phyloP scores from a whole-genome alignment of 2,888 invertebrate species.

The Emmelina monodactyla region DNA sequence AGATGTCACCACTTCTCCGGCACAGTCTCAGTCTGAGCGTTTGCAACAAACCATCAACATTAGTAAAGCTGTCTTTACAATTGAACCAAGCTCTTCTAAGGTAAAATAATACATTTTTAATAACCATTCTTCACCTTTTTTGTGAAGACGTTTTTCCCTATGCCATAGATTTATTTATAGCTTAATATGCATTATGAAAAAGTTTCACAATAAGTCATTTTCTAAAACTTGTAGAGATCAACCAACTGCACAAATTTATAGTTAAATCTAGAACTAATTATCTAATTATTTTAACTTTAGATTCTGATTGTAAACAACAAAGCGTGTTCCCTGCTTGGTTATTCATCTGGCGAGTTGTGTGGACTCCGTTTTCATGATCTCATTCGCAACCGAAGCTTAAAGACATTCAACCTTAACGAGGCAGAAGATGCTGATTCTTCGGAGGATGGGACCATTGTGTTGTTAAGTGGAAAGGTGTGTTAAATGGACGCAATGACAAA shows the following conservation, averaged over 20 bases:
- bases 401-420: slow-evolving; percentile 52
- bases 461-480: slow-evolving; percentile 69
- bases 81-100: slow-evolving; percentile 70
- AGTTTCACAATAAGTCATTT: too few relatives aligned
- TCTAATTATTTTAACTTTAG: too few relatives aligned
- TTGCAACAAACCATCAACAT: slow-evolving; percentile 66
- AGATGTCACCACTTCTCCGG: slow-evolving; percentile 41
- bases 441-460: slow-evolving; percentile 66
- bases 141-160: too few relatives aligned
- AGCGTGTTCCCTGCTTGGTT: slow-evolving; percentile 68
- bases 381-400: slow-evolving; percentile 55
- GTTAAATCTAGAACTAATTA: too few relatives aligned
- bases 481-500: too few relatives aligned
- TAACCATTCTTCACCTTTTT: too few relatives aligned
- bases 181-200: too few relatives aligned
- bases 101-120: too few relatives aligned
- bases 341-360: slow-evolving; percentile 62
- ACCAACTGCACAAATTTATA: too few relatives aligned
- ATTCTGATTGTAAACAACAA: slow-evolving; percentile 73
- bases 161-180: too few relatives aligned
- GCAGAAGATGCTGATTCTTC: slow-evolving; percentile 56
- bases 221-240: too few relatives aligned
- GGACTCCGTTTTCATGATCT: slow-evolving; percentile 59
- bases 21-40: slow-evolving; percentile 49
- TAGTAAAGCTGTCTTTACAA: slow-evolving; percentile 73